Evolutionary conservation across 2,888 invertebrate genomes (phyloP).

Genomic region (Agonopterix arenella): DNA sequence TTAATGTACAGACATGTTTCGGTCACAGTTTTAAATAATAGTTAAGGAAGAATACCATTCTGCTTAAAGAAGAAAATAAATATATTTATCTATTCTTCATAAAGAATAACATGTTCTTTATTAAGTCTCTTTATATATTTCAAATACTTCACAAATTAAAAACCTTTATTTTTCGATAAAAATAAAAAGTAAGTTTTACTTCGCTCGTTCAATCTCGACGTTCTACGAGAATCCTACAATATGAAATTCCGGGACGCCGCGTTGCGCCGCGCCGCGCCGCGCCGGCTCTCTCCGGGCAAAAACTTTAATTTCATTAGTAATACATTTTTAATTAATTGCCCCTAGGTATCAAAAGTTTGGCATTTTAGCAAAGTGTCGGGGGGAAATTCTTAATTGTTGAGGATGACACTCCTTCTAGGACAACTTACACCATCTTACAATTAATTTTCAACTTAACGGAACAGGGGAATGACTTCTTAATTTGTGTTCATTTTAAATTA

Average conservation of each 20-base stretch:
- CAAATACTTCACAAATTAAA: too few species aligned
- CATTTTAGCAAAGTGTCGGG: slow-evolving; percentile 27
- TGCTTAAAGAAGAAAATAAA: too few species aligned
- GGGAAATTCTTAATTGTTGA: slow-evolving; percentile 31
- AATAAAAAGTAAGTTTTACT: not conserved
- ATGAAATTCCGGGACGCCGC: not conserved
- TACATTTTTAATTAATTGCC: slow-evolving; percentile 50
- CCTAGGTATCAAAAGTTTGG: slow-evolving; percentile 42
- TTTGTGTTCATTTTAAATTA: slow-evolving; percentile 7
- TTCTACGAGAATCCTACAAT: not conserved
- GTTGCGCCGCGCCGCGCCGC: too few species aligned
- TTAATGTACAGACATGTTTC: too few species aligned
- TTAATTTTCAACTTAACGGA: slow-evolving; percentile 7
- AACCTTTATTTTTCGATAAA: too few species aligned
- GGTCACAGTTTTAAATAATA: too few species aligned
- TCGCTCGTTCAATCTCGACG: not conserved
- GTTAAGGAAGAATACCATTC: too few species aligned
- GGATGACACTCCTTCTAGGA: slow-evolving; percentile 25
- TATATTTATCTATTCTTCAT: too few species aligned
- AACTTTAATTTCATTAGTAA: slow-evolving; percentile 9
- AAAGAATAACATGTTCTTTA: too few species aligned
- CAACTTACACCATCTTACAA: slow-evolving; percentile 15
- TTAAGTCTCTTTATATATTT: too few species aligned
- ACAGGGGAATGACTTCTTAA: slow-evolving; percentile 5
- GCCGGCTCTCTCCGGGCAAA: too few species aligned